Evolutionary conservation across 2,888 invertebrate species (phyloP), one percentile per base, ranked within the genome.

Genomic region (Apotomis capreana): DNA sequence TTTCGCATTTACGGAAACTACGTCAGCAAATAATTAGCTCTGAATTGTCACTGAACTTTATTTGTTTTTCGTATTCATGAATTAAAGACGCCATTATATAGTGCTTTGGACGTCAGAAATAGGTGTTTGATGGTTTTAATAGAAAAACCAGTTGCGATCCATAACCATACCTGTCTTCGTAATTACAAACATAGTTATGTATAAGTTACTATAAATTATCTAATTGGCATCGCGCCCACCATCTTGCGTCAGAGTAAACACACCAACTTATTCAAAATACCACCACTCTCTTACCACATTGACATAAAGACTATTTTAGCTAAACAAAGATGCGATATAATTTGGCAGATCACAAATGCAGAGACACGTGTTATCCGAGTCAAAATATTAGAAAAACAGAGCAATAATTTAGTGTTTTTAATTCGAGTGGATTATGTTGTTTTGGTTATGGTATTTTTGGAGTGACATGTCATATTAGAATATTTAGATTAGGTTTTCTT

Each of bases 331-430:
- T 10, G 12, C 10, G 3, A 36, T 3, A 10, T 49, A 57, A 36
- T n/a, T 51, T 36, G 5, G n/a, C 62, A 37, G 51, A 52, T 62
- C 51, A 26, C 12, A 44, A 44, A 64, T 52, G 36, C 8, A 13
- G 54, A 8, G 55, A 67, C 67, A 61, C 67, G 61, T 71, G 70
- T 70, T 70, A 5, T 54, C 26, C 37, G 55, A 57, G 49, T 71
- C 67, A 67, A 68, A 71, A 68, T 68, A 71, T 68, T 62, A 58
- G 62, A 68, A 62, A 71, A 71, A 71, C 71, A 71, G 44, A 26
- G 15, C 67, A 40, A 71, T 71, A 68, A 71, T 52, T 67, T 62
- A 51, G 40, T 62, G 61, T 37, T 69, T 71, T 55, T 71, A 44
- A 71, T 71, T 68, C 55, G 37, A 60, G 57, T 26, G 57, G 61